phyloP scores from a whole-genome alignment of 2,888 invertebrate species.

The Dryobota labecula region DNA sequence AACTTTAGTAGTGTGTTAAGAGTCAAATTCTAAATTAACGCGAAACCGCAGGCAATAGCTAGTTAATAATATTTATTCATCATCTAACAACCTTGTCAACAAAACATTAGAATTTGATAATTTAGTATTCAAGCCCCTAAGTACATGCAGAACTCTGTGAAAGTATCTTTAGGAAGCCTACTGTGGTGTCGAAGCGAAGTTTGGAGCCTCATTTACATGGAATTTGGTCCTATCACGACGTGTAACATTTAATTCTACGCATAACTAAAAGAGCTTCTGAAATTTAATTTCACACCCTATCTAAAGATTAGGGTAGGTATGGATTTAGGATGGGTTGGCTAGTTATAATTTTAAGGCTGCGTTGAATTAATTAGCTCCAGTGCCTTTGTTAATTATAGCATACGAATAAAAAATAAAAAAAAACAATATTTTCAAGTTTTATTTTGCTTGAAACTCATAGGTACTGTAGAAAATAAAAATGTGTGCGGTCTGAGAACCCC shows the following conservation, averaged over 20 bases:
- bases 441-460: not conserved
- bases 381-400: not conserved
- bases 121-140: conserved; percentile 40
- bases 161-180: conserved; percentile 54
- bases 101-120: conserved; percentile 36
- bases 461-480: too few species aligned
- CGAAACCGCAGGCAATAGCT: not conserved
- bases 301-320: conserved; percentile 43
- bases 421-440: not conserved
- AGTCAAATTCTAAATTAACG: too few species aligned
- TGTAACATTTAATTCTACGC: conserved; percentile 57
- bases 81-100: not conserved
- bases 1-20: too few species aligned
- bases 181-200: conserved; percentile 45
- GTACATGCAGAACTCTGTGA: conserved; percentile 25
- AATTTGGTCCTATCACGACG: conserved; percentile 53
- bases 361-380: not conserved
- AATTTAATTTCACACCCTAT: conserved; percentile 54
- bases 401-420: too few species aligned
- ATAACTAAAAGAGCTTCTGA: conserved; percentile 59
- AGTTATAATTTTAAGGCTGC: conserved; percentile 1
- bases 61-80: not conserved
- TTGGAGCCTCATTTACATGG: conserved; percentile 59
- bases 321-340: conserved; percentile 47
- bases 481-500: too few species aligned